phyloP scores from a whole-genome alignment of 2,113 vertebrate genomes.

The Patagioenas fasciata region DNA sequence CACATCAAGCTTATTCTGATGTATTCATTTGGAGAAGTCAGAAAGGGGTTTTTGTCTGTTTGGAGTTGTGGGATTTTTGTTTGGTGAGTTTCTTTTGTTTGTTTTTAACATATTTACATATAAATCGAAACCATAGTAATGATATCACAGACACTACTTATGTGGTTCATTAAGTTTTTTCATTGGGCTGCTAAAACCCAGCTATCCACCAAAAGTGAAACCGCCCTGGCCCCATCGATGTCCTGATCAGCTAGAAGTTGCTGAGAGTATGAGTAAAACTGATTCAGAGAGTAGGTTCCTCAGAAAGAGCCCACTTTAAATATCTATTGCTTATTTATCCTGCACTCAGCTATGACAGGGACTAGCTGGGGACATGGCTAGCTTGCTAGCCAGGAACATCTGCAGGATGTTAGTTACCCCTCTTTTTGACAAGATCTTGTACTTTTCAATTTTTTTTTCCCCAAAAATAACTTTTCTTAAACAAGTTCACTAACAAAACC shows the following conservation, averaged over 20 bases:
- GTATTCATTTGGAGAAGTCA: background rate
- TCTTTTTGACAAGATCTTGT: background rate
- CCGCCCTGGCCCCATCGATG: background rate
- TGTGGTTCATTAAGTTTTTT: background rate
- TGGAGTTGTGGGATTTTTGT: background rate
- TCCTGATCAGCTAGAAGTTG: background rate
- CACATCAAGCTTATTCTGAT: background rate
- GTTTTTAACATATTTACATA: background rate
- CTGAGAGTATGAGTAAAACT: background rate
- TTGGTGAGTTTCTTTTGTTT: background rate
- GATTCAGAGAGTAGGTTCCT: background rate
- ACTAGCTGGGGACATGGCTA: background rate
- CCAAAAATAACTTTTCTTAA: background rate
- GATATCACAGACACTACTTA: background rate
- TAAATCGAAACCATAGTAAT: background rate
- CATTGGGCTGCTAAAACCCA: background rate
- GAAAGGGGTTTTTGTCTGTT: background rate
- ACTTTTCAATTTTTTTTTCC: background rate
- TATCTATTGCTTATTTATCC: background rate
- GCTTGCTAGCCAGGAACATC: background rate
- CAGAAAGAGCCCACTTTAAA: background rate
- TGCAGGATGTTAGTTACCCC: background rate
- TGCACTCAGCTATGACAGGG: background rate
- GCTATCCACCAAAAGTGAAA: background rate
- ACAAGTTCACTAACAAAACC: slow-evolving; percentile 8